Evolutionary conservation across 2,113 vertebrate genomes (phyloP), one percentile per base, ranked within the genome.

Genomic region (Recurvirostra avosetta): DNA sequence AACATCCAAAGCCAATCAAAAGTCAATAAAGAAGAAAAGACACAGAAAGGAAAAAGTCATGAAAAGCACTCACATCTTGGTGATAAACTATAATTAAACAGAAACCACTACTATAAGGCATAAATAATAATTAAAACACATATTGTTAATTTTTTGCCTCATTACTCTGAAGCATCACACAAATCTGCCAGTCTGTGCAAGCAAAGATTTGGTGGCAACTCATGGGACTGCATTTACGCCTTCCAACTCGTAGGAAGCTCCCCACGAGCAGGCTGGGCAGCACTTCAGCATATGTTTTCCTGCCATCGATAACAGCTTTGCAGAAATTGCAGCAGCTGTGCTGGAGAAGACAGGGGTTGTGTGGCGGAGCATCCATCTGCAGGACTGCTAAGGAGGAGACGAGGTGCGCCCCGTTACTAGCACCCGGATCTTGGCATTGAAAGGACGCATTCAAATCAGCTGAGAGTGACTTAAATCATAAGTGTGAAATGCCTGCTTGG

Each of bases 71-170:
- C 40, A 52, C 47, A 90, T 85, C 90, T 92, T 86, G 55, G 40
- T 36, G 38, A 66, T 65, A 94, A 59, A 52, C 76, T 62, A 95
- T 78, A 96, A 78, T 94, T 90, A 96, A 95, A 92, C 75, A 96
- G 47, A 82, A 96, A 73, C 79, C 82, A 71, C 66, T 77, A 86
- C 78, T 90, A 75, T n/a, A 79, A 86, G 76, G 55, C 91, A 96
- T 96, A 97, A 96, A 95, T 97, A 97, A 96, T 90, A 97, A 98
- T 97, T 97, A 98, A 98, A 98, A 96, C 41, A 65, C 63, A 89
- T 70, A 96, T 74, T 96, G 88, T 84, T 94, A 83, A 96, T 97
- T 98, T 98, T 96, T 96, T 52, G 82, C 97, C 95, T 97, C 97
- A 97, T 97, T 97, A 95, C 94, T 96, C 55, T 41, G 92, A 92